phyloP scores from a whole-genome alignment of 1,140 invertebrate genomes.

The Andricus grossulariae region DNA sequence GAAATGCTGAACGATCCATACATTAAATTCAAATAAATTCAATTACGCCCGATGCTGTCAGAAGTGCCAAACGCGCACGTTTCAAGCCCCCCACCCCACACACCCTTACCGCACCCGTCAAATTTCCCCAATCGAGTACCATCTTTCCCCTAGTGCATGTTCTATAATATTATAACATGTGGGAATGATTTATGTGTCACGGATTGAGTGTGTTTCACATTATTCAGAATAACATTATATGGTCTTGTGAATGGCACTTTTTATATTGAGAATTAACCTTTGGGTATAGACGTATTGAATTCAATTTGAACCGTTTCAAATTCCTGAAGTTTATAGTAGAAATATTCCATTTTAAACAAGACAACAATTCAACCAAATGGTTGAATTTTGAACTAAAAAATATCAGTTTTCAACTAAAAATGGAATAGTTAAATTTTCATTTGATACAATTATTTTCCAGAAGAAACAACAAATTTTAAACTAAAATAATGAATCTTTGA shows the following conservation, averaged over 20 bases:
- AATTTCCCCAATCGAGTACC: not conserved
- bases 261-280: too few relatives aligned
- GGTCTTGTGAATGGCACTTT: not conserved
- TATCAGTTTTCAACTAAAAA: too few relatives aligned
- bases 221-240: slow-evolving; percentile 2
- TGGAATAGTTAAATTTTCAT: too few relatives aligned
- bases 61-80: slow-evolving; percentile 22
- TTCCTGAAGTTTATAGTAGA: too few relatives aligned
- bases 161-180: slow-evolving; percentile 19
- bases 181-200: slow-evolving; percentile 1
- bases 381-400: too few relatives aligned
- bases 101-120: not conserved
- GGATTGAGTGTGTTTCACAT: slow-evolving; percentile 8
- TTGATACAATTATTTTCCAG: too few relatives aligned
- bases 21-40: slow-evolving; percentile 29
- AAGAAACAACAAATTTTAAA: too few relatives aligned
- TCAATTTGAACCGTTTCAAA: too few relatives aligned
- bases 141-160: not conserved
- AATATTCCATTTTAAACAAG: too few relatives aligned
- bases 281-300: too few relatives aligned
- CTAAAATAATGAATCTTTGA: too few relatives aligned
- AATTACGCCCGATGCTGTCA: not conserved
- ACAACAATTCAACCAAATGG: too few relatives aligned
- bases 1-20: slow-evolving; percentile 25
- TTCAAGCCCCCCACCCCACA: not conserved